A percentile compares a stretch with the other conserved stretches of the same genome.
Conservation (phyloP, 2,797 vertebrate species). For the Halcyon leucocephala region DNA sequence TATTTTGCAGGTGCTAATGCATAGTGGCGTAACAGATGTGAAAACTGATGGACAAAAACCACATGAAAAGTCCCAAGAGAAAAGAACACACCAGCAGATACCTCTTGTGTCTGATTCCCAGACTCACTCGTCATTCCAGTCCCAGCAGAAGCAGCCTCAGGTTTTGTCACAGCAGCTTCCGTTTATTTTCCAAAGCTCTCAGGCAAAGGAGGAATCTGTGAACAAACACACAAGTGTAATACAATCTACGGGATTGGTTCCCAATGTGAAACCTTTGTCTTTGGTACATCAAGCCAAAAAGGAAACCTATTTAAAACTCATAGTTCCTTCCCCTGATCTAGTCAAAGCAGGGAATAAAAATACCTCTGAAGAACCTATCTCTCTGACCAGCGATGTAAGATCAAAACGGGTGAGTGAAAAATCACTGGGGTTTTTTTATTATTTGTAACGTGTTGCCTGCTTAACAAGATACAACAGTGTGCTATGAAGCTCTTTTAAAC, state of each 20-base stretch:
- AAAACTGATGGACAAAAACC: constrained; percentile 85
- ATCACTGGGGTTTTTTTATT: neutral
- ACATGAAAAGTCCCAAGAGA: constrained; percentile 83
- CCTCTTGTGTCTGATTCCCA: constrained; percentile 83
- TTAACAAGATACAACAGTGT: neutral
- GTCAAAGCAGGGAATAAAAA: constrained; percentile 86
- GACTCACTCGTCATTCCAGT: constrained; percentile 86
- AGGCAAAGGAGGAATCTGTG: constrained; percentile 86
- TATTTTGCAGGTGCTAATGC: constrained; percentile 86
- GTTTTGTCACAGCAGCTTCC: constrained; percentile 86
- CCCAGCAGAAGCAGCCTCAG: constrained; percentile 87
- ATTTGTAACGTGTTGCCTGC: neutral
- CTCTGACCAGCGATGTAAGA: constrained; percentile 81
- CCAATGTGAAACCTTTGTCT: constrained; percentile 84
- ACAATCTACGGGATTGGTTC: constrained; percentile 88
- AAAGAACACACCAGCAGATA: constrained; percentile 84
- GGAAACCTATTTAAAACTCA: constrained; percentile 86
- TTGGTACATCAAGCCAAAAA: constrained; percentile 87
- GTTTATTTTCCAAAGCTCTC: constrained; percentile 86
- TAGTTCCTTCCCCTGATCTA: constrained; percentile 88
- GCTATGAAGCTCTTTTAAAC: neutral
- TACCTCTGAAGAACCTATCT: constrained; percentile 81
- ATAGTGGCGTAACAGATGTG: constrained; percentile 80
- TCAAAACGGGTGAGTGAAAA: constrained; percentile 86
- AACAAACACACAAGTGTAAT: constrained; percentile 94